These are phyloP conservation scores for Cygnus atratus DNA, from an alignment of 2,113 vertebrate genomes.

Conservation along the genomic window DNA sequence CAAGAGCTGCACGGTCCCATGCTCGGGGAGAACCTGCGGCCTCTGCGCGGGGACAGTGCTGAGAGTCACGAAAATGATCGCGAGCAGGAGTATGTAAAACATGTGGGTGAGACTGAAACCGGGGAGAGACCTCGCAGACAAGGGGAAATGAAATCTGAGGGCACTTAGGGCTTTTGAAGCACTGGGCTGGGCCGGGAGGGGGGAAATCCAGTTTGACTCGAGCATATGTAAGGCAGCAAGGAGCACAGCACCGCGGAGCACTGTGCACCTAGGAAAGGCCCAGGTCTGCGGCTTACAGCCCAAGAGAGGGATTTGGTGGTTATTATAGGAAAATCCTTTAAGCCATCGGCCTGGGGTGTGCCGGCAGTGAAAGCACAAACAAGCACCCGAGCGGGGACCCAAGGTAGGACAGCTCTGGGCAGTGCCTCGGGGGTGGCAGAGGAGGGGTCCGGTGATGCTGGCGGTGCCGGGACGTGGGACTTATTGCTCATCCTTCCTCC, in stretches of 20 bases:
- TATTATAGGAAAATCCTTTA: slow-evolving; percentile 76
- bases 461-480: rapidly evolving
- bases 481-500: not conserved
- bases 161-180: not conserved
- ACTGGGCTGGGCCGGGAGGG: not conserved
- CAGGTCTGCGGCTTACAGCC: slow-evolving; percentile 48
- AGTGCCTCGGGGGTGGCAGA: rapidly evolving
- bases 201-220: not conserved
- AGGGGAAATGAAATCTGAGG: not conserved
- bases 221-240: not conserved
- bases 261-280: not conserved
- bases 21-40: no score
- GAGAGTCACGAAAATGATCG: not conserved
- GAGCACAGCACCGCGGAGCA: not conserved
- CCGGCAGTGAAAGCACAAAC: slow-evolving; percentile 63
- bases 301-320: slow-evolving; percentile 64
- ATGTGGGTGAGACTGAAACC: not conserved
- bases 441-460: not conserved
- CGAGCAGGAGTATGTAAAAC: not conserved
- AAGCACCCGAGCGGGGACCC: not conserved
- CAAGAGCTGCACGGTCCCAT: rapidly evolving
- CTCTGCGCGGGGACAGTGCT: rapidly evolving
- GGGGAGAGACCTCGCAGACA: not conserved
- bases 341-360: slow-evolving; percentile 49
- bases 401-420: not conserved